Percentiles rank a stretch among this genome's conserved stretches.
phyloP scores from a whole-genome alignment of 2,888 invertebrate genomes.

The Adelphocoris suturalis region DNA sequence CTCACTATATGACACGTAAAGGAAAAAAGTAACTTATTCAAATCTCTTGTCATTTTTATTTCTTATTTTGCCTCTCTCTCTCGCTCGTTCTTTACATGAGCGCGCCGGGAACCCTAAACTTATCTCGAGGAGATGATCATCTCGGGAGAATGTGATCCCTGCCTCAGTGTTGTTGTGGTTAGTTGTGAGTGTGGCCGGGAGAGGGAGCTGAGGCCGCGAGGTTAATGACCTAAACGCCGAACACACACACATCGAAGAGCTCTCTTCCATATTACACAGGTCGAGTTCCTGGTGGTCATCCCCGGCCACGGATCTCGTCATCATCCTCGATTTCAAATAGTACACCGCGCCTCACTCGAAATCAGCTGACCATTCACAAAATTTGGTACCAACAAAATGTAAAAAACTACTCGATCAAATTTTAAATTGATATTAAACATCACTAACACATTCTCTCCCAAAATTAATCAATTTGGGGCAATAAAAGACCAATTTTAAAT shows the following conservation, averaged over 20 bases:
- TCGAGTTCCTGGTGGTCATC: constrained; percentile 51
- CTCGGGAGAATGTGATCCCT: constrained; percentile 62
- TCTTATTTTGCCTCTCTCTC: neutral
- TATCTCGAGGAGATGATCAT: constrained; percentile 55
- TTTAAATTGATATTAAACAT: too few relatives aligned
- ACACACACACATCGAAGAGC: constrained; percentile 61
- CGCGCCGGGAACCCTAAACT: constrained; percentile 17
- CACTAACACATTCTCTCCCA: too few relatives aligned
- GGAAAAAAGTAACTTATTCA: neutral
- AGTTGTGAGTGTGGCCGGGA: constrained; percentile 68
- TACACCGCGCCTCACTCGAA: neutral
- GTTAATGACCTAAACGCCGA: constrained; percentile 69
- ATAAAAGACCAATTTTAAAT: too few relatives aligned
- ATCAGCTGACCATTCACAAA: too few relatives aligned
- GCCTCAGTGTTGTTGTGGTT: constrained; percentile 69
- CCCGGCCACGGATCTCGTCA: neutral
- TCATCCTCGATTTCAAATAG: neutral
- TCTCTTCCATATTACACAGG: constrained; percentile 68
- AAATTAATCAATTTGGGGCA: too few relatives aligned
- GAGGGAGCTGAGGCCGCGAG: constrained; percentile 70
- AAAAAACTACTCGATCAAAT: too few relatives aligned
- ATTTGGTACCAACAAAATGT: too few relatives aligned
- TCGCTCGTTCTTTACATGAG: neutral
- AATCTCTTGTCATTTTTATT: neutral
- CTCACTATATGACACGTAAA: too few relatives aligned